phyloP scores from a whole-genome alignment of 2,113 vertebrate species.

The Microcebus ravelobensis region DNA sequence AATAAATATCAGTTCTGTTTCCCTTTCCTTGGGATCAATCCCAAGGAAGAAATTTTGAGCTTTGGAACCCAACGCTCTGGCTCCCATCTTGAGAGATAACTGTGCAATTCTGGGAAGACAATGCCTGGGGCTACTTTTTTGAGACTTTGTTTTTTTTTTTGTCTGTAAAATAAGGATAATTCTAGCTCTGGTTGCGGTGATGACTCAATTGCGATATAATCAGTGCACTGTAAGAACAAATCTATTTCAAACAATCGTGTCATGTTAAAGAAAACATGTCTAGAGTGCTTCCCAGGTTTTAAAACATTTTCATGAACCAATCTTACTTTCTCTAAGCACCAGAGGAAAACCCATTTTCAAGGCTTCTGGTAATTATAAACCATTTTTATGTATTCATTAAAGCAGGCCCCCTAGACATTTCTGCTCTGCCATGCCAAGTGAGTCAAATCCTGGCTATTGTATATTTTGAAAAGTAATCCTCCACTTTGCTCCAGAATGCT shows the following conservation, averaged over 20 bases:
- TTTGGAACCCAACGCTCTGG: background rate
- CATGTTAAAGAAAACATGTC: background rate
- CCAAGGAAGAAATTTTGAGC: background rate
- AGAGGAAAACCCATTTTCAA: conserved; percentile 18
- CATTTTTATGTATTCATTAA: background rate
- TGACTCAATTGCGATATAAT: background rate
- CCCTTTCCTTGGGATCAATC: background rate
- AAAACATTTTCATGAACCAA: background rate
- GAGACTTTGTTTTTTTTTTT: background rate
- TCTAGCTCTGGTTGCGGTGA: background rate
- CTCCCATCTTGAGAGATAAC: background rate
- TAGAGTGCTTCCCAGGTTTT: background rate
- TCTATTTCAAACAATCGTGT: conserved; percentile 2
- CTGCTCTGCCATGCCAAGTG: background rate
- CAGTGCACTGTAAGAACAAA: background rate
- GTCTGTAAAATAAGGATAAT: conserved; percentile 29
- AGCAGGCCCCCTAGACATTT: background rate
- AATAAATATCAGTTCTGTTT: background rate
- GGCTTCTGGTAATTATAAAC: background rate
- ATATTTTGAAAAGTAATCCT: background rate
- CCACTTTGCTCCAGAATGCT: background rate
- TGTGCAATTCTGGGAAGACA: background rate
- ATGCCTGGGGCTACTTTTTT: background rate
- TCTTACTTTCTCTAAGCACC: conserved; percentile 36
- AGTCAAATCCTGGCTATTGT: background rate